These are phyloP conservation scores for Dendroctonus valens DNA, from an alignment of 1,140 invertebrate genomes.

Conservation along the genomic window DNA sequence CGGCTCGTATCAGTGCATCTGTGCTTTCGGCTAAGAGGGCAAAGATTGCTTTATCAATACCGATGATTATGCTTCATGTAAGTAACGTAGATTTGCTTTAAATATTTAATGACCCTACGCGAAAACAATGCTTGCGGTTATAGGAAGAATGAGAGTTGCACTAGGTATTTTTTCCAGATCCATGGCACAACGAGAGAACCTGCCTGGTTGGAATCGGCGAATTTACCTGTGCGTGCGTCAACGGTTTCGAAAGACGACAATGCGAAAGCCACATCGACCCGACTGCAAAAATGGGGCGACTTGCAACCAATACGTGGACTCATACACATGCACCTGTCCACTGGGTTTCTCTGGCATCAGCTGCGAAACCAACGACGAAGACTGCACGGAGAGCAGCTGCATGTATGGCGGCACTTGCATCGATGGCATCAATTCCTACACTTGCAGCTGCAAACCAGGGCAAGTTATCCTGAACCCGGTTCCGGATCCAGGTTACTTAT, in stretches of 20 bases:
- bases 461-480: conserved; percentile 41
- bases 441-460: conserved; percentile 82
- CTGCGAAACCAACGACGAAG: conserved; percentile 94
- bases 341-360: conserved; percentile 90
- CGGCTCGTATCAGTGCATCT: conserved; percentile 83
- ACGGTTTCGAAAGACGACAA: conserved; percentile 87
- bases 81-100: no score
- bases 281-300: conserved; percentile 87
- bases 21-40: conserved; percentile 89
- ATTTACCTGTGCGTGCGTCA: conserved; percentile 86
- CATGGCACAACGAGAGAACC: conserved; percentile 92
- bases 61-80: conserved; percentile 88
- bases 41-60: conserved; percentile 89
- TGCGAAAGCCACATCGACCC: conserved; percentile 91
- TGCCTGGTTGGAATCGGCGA: conserved; percentile 92
- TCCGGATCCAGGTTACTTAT: conserved; percentile 5
- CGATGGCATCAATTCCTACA: conserved; percentile 91
- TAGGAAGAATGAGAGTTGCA: no score
- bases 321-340: conserved; percentile 89
- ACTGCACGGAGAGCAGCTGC: conserved; percentile 88
- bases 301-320: conserved; percentile 91
- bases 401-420: conserved; percentile 92
- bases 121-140: no score
- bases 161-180: conserved; percentile 57
- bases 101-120: no score